phyloP scores from a whole-genome alignment of 2,113 vertebrate species.

The Chloropsis hardwickii region DNA sequence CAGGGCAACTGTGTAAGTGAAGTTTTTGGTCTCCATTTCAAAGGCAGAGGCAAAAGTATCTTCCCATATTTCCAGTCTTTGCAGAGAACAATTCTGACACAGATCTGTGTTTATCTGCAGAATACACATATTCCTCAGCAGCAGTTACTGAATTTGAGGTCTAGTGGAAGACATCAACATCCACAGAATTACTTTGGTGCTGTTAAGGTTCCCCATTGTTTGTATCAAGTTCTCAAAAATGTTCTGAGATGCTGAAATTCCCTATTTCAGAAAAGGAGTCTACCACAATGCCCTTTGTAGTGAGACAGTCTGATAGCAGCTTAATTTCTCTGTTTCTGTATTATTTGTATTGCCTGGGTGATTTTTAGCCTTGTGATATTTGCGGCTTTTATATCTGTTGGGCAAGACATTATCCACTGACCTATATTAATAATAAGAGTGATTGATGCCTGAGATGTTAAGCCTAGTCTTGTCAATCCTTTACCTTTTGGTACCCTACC shows the following conservation, averaged over 20 bases:
- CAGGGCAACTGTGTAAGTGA: neutral
- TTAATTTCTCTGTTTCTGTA: neutral
- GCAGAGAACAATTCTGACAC: neutral
- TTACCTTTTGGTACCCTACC: neutral
- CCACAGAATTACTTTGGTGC: neutral
- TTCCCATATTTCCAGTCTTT: neutral
- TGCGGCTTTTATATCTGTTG: neutral
- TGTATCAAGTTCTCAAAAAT: neutral
- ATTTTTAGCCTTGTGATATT: neutral
- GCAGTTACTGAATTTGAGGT: neutral
- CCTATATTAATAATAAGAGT: neutral
- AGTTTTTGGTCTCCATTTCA: neutral
- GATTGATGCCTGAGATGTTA: neutral
- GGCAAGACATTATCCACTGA: neutral
- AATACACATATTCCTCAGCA: neutral
- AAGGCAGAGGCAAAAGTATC: neutral
- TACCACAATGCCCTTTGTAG: neutral
- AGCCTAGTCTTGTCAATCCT: neutral
- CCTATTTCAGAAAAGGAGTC: neutral
- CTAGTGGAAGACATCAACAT: neutral
- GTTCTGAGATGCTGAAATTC: neutral
- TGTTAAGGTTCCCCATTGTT: neutral
- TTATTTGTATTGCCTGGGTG: neutral
- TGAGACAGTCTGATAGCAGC: neutral
- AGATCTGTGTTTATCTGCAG: neutral